Percentiles rank a stretch among this genome's conserved stretches.
Conservation (phyloP, 2,797 vertebrate species). For the Carapus acus region DNA sequence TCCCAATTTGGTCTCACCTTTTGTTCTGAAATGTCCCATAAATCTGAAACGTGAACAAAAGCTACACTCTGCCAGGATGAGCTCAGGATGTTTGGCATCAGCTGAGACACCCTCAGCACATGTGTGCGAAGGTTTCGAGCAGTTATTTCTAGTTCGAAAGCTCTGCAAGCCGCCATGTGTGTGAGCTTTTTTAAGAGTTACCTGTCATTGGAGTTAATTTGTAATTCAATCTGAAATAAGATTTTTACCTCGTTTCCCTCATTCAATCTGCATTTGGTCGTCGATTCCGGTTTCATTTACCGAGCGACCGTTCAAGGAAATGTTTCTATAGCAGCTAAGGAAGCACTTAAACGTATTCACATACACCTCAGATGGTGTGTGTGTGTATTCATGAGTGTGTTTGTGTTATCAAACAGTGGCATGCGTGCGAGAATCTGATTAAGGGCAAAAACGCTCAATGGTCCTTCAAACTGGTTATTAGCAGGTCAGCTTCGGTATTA, state of each 20-base stretch:
- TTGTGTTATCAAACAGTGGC: no score
- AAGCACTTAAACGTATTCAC: not conserved
- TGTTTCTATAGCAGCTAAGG: slow-evolving; percentile 1
- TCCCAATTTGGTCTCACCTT: slow-evolving; percentile 18
- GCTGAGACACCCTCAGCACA: slow-evolving; percentile 1
- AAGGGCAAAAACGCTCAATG: no score
- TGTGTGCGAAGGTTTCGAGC: no score
- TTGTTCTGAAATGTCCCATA: slow-evolving; percentile 14
- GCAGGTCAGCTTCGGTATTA: no score
- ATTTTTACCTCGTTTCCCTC: slow-evolving; percentile 8
- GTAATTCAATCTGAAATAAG: slow-evolving; percentile 36
- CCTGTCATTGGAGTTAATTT: slow-evolving; percentile 23
- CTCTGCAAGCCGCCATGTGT: slow-evolving; percentile 1
- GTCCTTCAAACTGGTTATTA: no score
- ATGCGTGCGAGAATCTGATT: no score
- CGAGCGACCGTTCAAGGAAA: not conserved
- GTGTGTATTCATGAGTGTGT: no score
- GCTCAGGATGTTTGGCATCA: not conserved
- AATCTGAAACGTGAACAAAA: slow-evolving; percentile 11
- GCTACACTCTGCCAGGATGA: not conserved
- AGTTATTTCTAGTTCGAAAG: slow-evolving; percentile 6
- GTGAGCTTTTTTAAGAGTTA: no score
- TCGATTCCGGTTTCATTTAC: slow-evolving; percentile 4
- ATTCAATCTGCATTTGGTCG: not conserved
- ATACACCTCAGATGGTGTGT: no score